A percentile compares a stretch with the other conserved stretches of the same genome.
Conservation (phyloP, 2,797 vertebrate species). For the Oreochromis grahami region DNA sequence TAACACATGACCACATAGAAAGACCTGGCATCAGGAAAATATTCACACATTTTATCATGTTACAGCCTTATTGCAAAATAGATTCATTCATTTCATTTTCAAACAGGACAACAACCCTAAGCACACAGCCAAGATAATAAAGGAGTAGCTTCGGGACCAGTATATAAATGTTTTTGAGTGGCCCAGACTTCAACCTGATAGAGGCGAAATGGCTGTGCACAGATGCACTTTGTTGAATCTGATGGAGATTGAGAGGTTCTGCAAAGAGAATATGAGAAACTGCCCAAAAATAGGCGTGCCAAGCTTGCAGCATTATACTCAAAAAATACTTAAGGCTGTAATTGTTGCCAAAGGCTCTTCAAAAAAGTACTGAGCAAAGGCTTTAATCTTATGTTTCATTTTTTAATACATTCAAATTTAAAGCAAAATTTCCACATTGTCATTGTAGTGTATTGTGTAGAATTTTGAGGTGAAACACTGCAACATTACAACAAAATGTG, state of each 20-base stretch:
- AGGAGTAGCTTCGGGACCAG: neutral
- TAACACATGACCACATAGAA: neutral
- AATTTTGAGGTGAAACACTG: neutral
- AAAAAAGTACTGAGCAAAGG: neutral
- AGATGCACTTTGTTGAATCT: neutral
- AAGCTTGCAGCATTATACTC: neutral
- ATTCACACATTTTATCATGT: neutral
- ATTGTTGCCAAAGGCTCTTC: neutral
- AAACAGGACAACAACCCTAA: neutral
- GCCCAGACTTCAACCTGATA: neutral
- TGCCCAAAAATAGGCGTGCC: neutral
- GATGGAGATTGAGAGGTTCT: neutral
- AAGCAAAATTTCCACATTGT: neutral
- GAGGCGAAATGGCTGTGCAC: neutral
- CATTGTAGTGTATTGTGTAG: neutral
- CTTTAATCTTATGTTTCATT: neutral
- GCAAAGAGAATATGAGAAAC: neutral
- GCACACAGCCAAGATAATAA: neutral
- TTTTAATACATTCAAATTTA: neutral
- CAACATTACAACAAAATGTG: neutral
- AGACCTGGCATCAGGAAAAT: neutral
- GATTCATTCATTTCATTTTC: neutral
- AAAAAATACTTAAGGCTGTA: neutral
- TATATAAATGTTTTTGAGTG: neutral
- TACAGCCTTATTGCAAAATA: accelerated